Evolutionary conservation across 2,113 vertebrate genomes (phyloP), one percentile per base, ranked within the genome.

Genomic region (Amblyornis subalaris): DNA sequence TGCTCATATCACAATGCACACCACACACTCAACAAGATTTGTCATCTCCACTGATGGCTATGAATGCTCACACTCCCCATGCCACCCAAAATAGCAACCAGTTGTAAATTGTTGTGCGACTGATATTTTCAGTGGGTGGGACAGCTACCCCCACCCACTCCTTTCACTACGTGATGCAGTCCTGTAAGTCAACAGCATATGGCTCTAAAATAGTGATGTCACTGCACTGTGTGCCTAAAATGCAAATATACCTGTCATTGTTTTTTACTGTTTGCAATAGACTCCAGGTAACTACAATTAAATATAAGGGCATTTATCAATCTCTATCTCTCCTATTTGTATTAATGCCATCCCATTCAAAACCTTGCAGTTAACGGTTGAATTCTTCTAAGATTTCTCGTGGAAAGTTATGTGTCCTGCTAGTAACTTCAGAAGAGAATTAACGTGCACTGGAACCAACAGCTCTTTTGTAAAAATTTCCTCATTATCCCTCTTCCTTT

Each of bases 1-100:
- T 65, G n/a, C 55, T 94, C 0, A 0, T 25, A 42, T 10, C 62
- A 38, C 42, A 65, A 7, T 0, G 5, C 16, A n/a, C 25, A 33
- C 7, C 1, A 5, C 48, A 44, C 20, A 7, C 17, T 22, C 5
- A 40, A 23, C 20, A 48, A 33, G 10, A 36, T 31, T 51, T 23
- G 70, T 29, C 4, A 1, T 31, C 53, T n/a, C 51, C 35, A 8
- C 55, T 31, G 58, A 36, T 64, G 66, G 48, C 81, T 87, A 4
- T 3, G 13, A 47, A 47, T 4, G 11, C 45, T 50, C 24, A 5
- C 2, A 14, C 36, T 79, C 38, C n/a, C 50, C 62, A 35, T 0
- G 2, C 60, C 12, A 38, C 19, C 67, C 75, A 62, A 79, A 94
- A 93, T 6, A 91, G 62, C 50, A 88, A 48, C 42, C 62, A 54